Evolutionary conservation across 35 echinoderm and acorn worm species (phyloP).

Genomic region (Ptychodera flava): DNA sequence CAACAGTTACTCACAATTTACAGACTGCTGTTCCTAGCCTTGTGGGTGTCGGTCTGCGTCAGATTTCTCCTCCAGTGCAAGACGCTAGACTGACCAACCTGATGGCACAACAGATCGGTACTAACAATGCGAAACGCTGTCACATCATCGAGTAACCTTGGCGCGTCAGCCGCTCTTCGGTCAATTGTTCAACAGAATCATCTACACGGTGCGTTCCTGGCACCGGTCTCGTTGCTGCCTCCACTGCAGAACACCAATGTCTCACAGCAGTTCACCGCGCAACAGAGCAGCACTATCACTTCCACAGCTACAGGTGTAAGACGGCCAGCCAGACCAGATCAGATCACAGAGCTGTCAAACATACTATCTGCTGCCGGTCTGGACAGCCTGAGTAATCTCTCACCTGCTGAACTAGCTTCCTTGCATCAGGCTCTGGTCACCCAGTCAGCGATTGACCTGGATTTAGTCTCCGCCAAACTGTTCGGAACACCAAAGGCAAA

Average conservation of each 20-base stretch:
- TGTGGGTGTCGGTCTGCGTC: neutral
- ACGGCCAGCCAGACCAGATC: neutral
- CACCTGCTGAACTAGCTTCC: neutral
- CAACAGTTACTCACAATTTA: neutral
- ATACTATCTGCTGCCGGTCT: neutral
- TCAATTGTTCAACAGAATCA: neutral
- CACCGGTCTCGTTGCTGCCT: neutral
- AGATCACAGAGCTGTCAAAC: neutral
- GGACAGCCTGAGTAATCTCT: neutral
- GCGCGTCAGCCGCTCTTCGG: neutral
- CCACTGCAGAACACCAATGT: neutral
- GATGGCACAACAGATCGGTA: neutral
- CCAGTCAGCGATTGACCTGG: neutral
- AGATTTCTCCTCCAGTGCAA: neutral
- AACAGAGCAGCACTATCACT: neutral
- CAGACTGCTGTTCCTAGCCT: neutral
- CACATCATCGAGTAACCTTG: neutral
- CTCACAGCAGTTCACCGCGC: neutral
- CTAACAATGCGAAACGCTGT: neutral
- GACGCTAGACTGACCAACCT: neutral
- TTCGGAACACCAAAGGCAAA: neutral
- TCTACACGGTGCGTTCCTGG: neutral
- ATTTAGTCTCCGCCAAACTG: neutral
- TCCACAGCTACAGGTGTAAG: neutral
- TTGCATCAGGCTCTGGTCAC: neutral